These are phyloP conservation scores for Drosophila paramelanica DNA, from an alignment of 2,888 invertebrate species.

Conservation along the genomic window DNA sequence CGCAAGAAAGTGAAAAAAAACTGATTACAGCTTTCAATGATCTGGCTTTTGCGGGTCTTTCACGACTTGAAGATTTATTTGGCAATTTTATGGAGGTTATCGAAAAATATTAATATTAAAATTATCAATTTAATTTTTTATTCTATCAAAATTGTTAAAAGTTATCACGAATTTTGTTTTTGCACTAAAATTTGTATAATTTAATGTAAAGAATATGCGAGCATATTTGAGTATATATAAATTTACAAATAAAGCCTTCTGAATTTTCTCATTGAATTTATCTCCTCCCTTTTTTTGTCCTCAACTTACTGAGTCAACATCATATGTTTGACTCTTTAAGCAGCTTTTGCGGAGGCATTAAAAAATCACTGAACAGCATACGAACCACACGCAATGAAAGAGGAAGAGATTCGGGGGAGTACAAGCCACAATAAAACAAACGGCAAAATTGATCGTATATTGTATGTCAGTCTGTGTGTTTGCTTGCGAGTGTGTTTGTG, in stretches of 20 bases:
- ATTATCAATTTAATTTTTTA: neutral
- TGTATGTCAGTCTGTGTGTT: slow-evolving; percentile 10
- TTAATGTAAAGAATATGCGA: neutral
- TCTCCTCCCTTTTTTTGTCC: neutral
- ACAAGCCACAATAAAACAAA: slow-evolving; percentile 31
- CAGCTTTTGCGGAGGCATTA: slow-evolving; percentile 62
- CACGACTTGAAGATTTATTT: neutral
- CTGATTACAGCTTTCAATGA: slow-evolving; percentile 20
- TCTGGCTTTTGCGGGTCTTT: slow-evolving; percentile 31
- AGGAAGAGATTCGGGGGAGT: neutral
- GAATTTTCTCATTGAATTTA: neutral
- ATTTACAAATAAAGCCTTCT: neutral
- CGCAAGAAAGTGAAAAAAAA: slow-evolving; percentile 16
- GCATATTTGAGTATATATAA: neutral
- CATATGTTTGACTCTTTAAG: slow-evolving; percentile 53
- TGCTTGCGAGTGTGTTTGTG: slow-evolving; percentile 2
- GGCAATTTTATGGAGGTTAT: neutral
- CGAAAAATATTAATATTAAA: neutral
- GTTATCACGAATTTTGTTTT: no score
- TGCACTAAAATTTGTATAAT: no score
- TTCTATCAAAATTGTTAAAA: no score
- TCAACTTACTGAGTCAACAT: slow-evolving; percentile 17
- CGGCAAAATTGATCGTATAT: slow-evolving; percentile 27
- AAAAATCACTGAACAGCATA: slow-evolving; percentile 52
- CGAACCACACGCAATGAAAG: neutral